Percentiles rank a stretch among this genome's conserved stretches.
Conservation (phyloP, 37 sponge, comb jelly and placozoan species). For the Cliona cf. orientalis region DNA sequence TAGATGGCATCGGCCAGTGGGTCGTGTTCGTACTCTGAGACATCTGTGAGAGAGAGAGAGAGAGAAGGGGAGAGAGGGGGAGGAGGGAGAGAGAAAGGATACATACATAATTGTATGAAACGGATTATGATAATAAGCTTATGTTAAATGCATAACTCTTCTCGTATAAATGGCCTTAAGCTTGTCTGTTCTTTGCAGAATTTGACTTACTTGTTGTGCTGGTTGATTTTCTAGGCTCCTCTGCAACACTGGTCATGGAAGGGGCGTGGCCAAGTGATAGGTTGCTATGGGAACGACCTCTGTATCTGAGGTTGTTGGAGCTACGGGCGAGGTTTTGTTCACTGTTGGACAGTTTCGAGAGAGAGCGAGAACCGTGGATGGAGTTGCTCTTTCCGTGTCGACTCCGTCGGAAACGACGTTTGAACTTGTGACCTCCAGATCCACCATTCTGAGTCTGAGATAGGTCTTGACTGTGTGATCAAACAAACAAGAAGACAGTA, state of each 20-base stretch:
- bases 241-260: conserved; percentile 59
- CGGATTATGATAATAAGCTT: neutral
- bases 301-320: neutral
- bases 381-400: conserved; percentile 2
- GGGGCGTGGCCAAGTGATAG: conserved; percentile 54
- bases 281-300: conserved; percentile 56
- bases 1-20: conserved; percentile 75
- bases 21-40: conserved; percentile 46
- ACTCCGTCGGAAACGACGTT: neutral
- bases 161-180: neutral
- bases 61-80: neutral
- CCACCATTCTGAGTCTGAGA: neutral
- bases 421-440: neutral
- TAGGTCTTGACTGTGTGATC: conserved; percentile 13
- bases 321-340: conserved; percentile 10
- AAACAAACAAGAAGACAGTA: no score
- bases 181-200: neutral
- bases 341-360: conserved; percentile 21
- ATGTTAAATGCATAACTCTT: neutral
- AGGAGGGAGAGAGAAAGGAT: neutral
- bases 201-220: conserved; percentile 37
- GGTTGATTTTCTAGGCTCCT: conserved; percentile 52
- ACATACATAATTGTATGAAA: neutral
- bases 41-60: conserved; percentile 21
- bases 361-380: conserved; percentile 25